A percentile compares a stretch with the other conserved stretches of the same genome.
Conservation (phyloP, 2,113 vertebrate genomes). For the Oreocharis arfaki region DNA sequence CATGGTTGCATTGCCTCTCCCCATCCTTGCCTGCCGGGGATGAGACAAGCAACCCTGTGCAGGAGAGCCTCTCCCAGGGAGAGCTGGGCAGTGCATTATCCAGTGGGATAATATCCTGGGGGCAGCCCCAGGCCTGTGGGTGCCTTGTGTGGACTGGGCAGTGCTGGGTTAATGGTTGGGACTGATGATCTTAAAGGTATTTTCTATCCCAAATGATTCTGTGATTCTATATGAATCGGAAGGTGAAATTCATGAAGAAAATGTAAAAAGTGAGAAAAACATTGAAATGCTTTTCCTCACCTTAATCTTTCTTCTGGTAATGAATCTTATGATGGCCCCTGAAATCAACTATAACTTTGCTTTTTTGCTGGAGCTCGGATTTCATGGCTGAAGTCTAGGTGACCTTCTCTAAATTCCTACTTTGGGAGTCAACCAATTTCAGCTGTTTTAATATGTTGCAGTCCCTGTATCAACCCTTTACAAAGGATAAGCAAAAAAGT, state of each 20-base stretch:
- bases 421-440: not conserved
- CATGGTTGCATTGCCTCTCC: not conserved
- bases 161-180: not conserved
- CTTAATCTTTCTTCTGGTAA: not conserved
- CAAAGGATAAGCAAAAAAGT: not conserved
- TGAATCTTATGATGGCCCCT: not conserved
- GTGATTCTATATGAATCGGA: not conserved
- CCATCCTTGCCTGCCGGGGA: not conserved
- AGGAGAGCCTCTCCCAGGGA: not conserved
- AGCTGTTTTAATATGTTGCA: slow-evolving; percentile 53
- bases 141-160: not conserved
- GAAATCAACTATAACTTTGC: not conserved
- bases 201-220: not conserved
- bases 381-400: not conserved
- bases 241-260: not conserved
- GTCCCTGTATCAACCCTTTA: slow-evolving; percentile 11
- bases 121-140: not conserved
- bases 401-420: not conserved
- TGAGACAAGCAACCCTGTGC: not conserved
- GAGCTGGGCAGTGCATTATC: not conserved
- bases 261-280: not conserved
- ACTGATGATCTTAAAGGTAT: not conserved
- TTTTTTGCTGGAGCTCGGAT: not conserved
- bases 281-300: not conserved
- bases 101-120: too few species aligned